Percentiles rank a stretch among this genome's conserved stretches.
Conservation (phyloP, 2,797 vertebrate genomes). For the Typhlichthys eigenmanni region DNA sequence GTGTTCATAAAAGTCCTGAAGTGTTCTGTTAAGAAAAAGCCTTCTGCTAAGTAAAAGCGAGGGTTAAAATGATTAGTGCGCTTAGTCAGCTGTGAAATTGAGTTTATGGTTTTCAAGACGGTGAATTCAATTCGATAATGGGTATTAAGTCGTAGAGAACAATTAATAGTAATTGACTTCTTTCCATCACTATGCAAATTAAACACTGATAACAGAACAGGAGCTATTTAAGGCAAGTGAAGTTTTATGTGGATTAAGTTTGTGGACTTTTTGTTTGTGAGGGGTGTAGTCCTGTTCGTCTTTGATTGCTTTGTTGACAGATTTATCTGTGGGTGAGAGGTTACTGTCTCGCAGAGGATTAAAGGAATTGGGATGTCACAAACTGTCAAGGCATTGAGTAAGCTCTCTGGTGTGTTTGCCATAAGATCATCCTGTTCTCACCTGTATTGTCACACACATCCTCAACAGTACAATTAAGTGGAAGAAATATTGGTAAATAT, state of each 20-base stretch:
- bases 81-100: conserved; percentile 81
- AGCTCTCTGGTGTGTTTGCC: conserved; percentile 60
- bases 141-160: conserved; percentile 80
- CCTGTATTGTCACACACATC: conserved; percentile 40
- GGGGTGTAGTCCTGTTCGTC: conserved; percentile 61
- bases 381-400: conserved; percentile 62
- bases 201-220: conserved; percentile 72
- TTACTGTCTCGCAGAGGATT: conserved; percentile 67
- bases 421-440: conserved; percentile 50
- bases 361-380: conserved; percentile 73
- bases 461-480: conserved; percentile 39
- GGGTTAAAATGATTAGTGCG: conserved; percentile 73
- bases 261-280: conserved; percentile 46
- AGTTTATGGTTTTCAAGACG: conserved; percentile 80
- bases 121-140: conserved; percentile 79
- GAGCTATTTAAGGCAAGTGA: conserved; percentile 71
- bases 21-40: conserved; percentile 38
- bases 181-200: conserved; percentile 79
- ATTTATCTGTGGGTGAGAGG: conserved; percentile 64
- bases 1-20: conserved; percentile 43
- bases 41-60: conserved; percentile 27
- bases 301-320: conserved; percentile 73
- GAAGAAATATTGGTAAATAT: conserved; percentile 8
- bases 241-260: conserved; percentile 71
- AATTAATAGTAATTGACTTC: conserved; percentile 81